These are phyloP conservation scores for Keiferia lycopersicella DNA, from an alignment of 2,888 invertebrate genomes.

Conservation along the genomic window DNA sequence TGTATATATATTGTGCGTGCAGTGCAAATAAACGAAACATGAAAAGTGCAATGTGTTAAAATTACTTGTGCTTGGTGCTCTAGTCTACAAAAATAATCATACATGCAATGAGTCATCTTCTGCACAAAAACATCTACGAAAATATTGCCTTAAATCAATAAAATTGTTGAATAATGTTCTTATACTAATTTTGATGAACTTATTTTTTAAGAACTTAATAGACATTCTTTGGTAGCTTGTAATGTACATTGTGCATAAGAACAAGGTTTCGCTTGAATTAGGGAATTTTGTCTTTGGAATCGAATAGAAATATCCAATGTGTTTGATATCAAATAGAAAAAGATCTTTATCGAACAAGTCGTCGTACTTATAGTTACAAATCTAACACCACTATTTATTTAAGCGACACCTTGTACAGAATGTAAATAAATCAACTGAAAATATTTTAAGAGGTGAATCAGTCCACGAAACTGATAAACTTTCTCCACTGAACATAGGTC, in stretches of 20 bases:
- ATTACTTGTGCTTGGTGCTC: conserved; percentile 5
- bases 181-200: no score
- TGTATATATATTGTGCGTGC: conserved; percentile 27
- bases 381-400: neutral
- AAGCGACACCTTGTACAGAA: neutral
- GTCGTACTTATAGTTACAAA: no score
- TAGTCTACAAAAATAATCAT: neutral
- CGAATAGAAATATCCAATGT: no score
- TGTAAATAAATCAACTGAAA: no score
- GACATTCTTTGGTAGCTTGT: neutral
- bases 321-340: no score
- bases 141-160: neutral
- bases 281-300: neutral
- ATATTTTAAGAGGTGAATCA: no score
- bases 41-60: conserved; percentile 18
- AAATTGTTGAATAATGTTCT: neutral
- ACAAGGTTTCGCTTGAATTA: neutral
- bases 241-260: neutral
- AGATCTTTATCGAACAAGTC: no score
- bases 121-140: neutral
- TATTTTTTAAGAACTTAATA: no score
- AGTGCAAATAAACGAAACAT: conserved; percentile 33
- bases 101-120: neutral
- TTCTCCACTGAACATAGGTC: no score
- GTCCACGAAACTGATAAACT: no score